A percentile compares a stretch with the other conserved stretches of the same genome.
These are phyloP conservation scores for Zaprionus tsacasi DNA, from an alignment of 1,140 invertebrate genomes.

Conservation along the genomic window DNA sequence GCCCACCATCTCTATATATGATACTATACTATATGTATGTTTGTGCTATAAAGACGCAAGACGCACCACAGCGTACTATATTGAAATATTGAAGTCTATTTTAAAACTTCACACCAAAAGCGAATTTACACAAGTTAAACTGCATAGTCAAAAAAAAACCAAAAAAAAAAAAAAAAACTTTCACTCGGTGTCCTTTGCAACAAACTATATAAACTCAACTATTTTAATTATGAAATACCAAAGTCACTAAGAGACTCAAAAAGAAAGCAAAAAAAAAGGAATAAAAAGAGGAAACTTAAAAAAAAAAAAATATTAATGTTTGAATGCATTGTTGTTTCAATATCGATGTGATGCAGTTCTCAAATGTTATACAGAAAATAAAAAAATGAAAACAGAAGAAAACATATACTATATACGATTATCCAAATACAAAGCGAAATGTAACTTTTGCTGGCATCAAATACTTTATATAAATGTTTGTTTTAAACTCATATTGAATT, in stretches of 20 bases:
- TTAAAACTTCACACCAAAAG: conserved; percentile 44
- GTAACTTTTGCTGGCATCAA: conserved; percentile 58
- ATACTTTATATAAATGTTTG: conserved; percentile 67
- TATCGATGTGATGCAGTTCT: conserved; percentile 64
- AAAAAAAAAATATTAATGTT: conserved; percentile 66
- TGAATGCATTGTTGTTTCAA: conserved; percentile 65
- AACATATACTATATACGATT: conserved; percentile 39
- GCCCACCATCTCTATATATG: conserved; percentile 57
- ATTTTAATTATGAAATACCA: conserved; percentile 61
- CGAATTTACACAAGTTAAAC: conserved; percentile 67
- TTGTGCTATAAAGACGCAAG: conserved; percentile 19
- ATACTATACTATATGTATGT: conserved; percentile 17
- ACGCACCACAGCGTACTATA: conserved; percentile 4
- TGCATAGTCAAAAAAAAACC: conserved; percentile 70
- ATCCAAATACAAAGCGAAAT: conserved; percentile 44
- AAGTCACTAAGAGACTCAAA: conserved; percentile 30
- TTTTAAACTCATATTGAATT: conserved; percentile 78
- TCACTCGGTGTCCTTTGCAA: conserved; percentile 76
- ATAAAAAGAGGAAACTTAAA: conserved; percentile 48
- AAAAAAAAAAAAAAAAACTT: conserved; percentile 31
- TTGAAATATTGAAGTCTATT: conserved; percentile 25
- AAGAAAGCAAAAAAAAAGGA: conserved; percentile 45
- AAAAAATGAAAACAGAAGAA: conserved; percentile 38
- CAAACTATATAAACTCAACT: conserved; percentile 62
- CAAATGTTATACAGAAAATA: conserved; percentile 56